Percentiles rank a stretch among this genome's conserved stretches.
Conservation (phyloP, 1,140 invertebrate species). For the Lepidurus apus region DNA sequence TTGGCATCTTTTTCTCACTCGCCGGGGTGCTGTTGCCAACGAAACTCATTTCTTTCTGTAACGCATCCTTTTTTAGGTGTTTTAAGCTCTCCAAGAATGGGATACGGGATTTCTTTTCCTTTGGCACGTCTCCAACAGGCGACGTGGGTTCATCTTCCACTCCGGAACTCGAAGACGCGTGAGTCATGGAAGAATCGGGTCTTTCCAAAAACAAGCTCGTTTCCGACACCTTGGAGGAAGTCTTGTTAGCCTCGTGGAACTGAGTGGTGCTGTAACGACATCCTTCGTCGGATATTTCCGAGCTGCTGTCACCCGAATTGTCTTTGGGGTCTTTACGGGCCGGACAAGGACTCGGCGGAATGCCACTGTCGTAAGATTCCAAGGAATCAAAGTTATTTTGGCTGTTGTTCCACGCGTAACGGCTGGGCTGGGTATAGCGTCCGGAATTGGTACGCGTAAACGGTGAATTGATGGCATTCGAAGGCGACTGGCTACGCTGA, state of each 20-base stretch:
- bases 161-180: constrained; percentile 36
- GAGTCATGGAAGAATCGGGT: constrained; percentile 39
- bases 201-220: constrained; percentile 36
- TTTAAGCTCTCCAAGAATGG: constrained; percentile 8
- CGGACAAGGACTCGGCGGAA: constrained; percentile 37
- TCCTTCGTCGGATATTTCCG: constrained; percentile 32
- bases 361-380: constrained; percentile 34
- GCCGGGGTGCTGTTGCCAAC: not conserved
- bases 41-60: not conserved
- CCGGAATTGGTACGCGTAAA: constrained; percentile 37
- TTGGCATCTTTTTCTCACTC: not conserved
- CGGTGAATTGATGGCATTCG: not conserved
- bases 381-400: constrained; percentile 35
- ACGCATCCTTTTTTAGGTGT: not conserved
- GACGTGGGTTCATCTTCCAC: not conserved
- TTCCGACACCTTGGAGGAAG: constrained; percentile 15
- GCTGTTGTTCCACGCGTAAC: constrained; percentile 34
- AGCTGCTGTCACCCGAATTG: constrained; percentile 29
- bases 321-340: constrained; percentile 23
- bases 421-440: constrained; percentile 34
- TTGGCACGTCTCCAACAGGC: not conserved
- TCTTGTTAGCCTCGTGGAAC: not conserved
- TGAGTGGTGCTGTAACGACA: not conserved
- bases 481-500: constrained; percentile 26
- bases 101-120: constrained; percentile 19